These are phyloP conservation scores for Chiloscyllium plagiosum DNA, from an alignment of 2,113 vertebrate genomes.

Conservation along the genomic window DNA sequence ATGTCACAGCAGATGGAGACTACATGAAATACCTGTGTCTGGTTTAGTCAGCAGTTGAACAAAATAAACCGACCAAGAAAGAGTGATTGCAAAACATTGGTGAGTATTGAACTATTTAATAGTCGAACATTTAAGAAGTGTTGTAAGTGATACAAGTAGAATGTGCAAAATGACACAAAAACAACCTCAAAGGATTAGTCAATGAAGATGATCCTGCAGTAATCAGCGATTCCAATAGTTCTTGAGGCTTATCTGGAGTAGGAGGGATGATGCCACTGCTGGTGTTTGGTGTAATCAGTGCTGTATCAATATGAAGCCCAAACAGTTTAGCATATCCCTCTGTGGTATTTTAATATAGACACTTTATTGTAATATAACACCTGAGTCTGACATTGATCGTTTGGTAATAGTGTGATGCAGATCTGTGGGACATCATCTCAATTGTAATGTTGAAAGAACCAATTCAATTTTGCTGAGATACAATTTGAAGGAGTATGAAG, in stretches of 20 bases:
- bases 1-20: not conserved
- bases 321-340: not conserved
- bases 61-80: slow-evolving; percentile 1
- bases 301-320: not conserved
- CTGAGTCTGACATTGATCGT: not conserved
- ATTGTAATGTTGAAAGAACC: not conserved
- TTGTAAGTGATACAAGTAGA: not conserved
- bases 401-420: not conserved
- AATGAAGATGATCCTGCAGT: not conserved
- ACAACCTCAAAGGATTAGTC: not conserved
- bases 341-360: not conserved
- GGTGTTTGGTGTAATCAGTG: not conserved
- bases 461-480: not conserved
- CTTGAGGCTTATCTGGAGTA: not conserved
- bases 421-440: not conserved
- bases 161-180: not conserved
- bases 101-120: not conserved
- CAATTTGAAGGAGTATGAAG: not conserved
- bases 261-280: not conserved
- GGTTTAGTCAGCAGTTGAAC: not conserved
- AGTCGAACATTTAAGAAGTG: not conserved
- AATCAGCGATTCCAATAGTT: not conserved
- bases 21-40: not conserved
- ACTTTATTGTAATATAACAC: not conserved
- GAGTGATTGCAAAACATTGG: not conserved